Conservation (phyloP, 2,797 vertebrate genomes). For the Peromyscus eremicus region DNA sequence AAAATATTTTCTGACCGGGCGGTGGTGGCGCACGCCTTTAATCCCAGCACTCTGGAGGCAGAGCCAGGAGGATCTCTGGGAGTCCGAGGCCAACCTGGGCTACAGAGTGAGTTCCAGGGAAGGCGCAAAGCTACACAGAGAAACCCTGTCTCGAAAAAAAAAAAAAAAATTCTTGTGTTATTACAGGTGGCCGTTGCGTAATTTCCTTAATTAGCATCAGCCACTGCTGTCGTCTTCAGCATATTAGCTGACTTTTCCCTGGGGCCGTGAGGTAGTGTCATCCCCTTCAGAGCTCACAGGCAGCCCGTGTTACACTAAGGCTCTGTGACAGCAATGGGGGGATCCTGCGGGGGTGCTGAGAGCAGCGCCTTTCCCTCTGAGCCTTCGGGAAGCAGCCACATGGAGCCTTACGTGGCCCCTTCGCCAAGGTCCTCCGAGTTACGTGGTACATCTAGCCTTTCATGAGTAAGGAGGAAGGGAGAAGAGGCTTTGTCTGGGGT, state of each 20-base stretch:
- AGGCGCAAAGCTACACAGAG: too few species aligned
- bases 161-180: neutral
- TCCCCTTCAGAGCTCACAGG: neutral
- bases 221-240: neutral
- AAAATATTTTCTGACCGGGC: neutral
- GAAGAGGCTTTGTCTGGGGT: neutral
- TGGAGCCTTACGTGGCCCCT: neutral
- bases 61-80: too few species aligned
- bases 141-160: too few species aligned
- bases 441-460: neutral
- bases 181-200: neutral
- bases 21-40: too few species aligned
- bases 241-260: neutral
- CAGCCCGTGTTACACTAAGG: neutral
- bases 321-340: neutral
- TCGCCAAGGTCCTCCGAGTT: neutral
- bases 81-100: too few species aligned
- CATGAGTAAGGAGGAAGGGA: neutral
- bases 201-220: conserved; percentile 2
- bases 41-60: too few species aligned
- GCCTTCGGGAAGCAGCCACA: neutral
- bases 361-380: neutral
- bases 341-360: too few species aligned
- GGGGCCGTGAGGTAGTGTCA: neutral
- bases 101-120: too few species aligned